These are phyloP conservation scores for Acanthosepion esculentum DNA, from an alignment of 2,888 invertebrate genomes.

Conservation along the genomic window DNA sequence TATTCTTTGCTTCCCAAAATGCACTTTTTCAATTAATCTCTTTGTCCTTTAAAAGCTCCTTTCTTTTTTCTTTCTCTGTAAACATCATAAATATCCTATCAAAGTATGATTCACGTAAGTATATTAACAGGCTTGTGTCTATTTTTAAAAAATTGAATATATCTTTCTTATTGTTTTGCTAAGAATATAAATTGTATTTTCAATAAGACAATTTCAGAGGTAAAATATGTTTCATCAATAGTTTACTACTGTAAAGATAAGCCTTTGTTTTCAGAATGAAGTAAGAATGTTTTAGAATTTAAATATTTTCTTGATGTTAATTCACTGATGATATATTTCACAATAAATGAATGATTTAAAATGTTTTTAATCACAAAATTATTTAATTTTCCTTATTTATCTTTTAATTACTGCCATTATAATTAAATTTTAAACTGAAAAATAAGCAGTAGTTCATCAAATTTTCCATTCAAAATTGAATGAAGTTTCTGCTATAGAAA, in stretches of 20 bases:
- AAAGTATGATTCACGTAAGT: background rate
- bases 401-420: background rate
- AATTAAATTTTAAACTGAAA: background rate
- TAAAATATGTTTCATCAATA: background rate
- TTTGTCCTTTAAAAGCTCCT: background rate
- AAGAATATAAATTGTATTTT: background rate
- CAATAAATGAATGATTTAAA: background rate
- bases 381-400: background rate
- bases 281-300: background rate
- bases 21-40: background rate
- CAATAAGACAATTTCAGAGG: background rate
- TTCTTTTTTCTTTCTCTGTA: background rate
- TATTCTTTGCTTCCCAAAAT: constrained; percentile 9
- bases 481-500: background rate
- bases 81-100: background rate
- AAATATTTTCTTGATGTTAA: background rate
- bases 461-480: background rate
- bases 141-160: background rate
- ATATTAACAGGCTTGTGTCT: background rate
- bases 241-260: background rate
- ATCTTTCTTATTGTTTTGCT: background rate
- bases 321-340: background rate
- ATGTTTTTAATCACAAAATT: background rate
- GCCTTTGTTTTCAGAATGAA: background rate
- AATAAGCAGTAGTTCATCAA: background rate